Evolutionary conservation across 1,140 invertebrate genomes (phyloP).

Genomic region (Drosophila subpulchrella): DNA sequence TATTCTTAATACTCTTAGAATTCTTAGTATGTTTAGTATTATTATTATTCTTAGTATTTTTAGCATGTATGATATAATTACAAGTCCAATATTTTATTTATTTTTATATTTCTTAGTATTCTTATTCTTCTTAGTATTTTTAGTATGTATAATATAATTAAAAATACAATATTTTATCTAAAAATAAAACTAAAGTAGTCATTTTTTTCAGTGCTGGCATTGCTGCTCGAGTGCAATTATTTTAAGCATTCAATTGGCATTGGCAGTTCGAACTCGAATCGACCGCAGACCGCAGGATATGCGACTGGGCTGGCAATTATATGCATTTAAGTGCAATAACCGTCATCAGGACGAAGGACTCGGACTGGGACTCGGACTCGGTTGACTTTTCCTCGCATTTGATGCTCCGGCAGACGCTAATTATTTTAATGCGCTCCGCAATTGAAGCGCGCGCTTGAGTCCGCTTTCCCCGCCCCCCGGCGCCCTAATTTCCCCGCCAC

Average conservation of each 20-base stretch:
- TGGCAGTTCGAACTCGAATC: constrained; percentile 52
- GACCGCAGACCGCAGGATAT: constrained; percentile 77
- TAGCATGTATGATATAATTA: too few species aligned
- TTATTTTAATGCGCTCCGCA: constrained; percentile 73
- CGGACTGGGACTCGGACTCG: constrained; percentile 8
- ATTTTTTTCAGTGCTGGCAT: constrained; percentile 5
- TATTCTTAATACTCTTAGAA: too few species aligned
- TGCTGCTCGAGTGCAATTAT: constrained; percentile 65
- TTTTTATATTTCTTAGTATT: too few species aligned
- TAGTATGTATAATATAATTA: too few species aligned
- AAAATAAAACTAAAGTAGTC: background rate
- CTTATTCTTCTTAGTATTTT: too few species aligned
- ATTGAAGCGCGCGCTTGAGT: constrained; percentile 78
- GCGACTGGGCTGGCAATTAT: constrained; percentile 62
- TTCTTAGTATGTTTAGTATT: too few species aligned
- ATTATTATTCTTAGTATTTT: too few species aligned
- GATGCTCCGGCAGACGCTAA: constrained; percentile 61
- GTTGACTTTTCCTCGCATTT: constrained; percentile 38
- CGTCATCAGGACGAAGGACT: constrained; percentile 65
- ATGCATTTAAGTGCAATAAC: constrained; percentile 83
- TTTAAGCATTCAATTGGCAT: constrained; percentile 78
- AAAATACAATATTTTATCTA: too few species aligned
- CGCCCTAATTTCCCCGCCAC: constrained; percentile 71
- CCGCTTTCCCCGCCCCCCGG: constrained; percentile 9
- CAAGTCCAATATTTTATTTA: too few species aligned